Conservation (phyloP, 2,113 vertebrate genomes). For the Pandion haliaetus region DNA sequence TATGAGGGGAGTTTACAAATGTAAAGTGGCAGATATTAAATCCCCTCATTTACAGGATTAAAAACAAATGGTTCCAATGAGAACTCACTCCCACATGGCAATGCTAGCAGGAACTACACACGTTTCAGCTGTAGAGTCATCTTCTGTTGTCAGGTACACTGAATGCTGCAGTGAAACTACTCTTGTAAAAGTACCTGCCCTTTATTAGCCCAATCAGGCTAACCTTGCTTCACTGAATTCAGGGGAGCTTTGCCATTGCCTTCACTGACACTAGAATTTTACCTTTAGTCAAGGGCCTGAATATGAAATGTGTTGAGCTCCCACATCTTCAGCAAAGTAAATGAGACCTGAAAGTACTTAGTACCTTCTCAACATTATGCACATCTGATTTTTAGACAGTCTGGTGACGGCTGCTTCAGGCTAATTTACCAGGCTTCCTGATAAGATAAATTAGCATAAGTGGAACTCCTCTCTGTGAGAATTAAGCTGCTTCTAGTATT, state of each 20-base stretch:
- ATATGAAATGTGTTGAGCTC: not conserved
- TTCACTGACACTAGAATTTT: not conserved
- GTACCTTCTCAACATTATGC: not conserved
- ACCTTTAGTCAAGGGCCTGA: not conserved
- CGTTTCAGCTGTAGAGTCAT: not conserved
- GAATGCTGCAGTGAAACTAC: not conserved
- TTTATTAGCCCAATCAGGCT: not conserved
- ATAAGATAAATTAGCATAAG: not conserved
- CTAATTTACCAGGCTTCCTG: not conserved
- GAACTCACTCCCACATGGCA: not conserved
- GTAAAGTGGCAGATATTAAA: not conserved
- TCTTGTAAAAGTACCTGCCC: not conserved
- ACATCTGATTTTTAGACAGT: not conserved
- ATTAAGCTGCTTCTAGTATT: conserved; percentile 8
- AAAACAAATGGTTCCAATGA: not conserved
- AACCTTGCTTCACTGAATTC: not conserved
- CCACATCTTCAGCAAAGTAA: not conserved
- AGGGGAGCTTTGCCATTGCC: not conserved
- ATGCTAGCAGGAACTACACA: not conserved
- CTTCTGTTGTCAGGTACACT: not conserved
- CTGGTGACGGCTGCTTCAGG: not conserved
- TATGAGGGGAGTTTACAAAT: not conserved
- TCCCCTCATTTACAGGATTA: not conserved
- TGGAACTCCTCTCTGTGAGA: not conserved
- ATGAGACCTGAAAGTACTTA: not conserved